phyloP scores from a whole-genome alignment of 2,888 invertebrate species.

The Aporophyla lueneburgensis region DNA sequence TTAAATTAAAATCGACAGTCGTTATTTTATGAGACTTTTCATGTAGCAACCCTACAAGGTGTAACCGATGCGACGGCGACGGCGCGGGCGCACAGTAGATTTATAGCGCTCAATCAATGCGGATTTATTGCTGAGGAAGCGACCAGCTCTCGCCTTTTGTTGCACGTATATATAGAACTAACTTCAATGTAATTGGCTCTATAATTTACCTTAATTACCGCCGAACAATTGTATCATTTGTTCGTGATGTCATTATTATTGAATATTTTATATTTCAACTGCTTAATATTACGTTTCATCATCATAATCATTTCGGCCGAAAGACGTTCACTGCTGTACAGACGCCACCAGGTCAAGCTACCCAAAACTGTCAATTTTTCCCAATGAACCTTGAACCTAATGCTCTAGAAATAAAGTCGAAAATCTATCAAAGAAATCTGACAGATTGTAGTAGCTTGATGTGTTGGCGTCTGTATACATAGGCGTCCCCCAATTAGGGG shows the following conservation, averaged over 20 bases:
- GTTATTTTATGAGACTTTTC: background rate
- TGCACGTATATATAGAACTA: conserved; percentile 81
- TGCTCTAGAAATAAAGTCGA: too few relatives aligned
- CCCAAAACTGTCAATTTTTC: too few relatives aligned
- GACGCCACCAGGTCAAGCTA: too few relatives aligned
- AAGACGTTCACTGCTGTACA: too few relatives aligned
- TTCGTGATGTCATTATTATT: conserved; percentile 55
- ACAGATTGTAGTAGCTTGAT: too few relatives aligned
- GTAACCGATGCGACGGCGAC: conserved; percentile 74
- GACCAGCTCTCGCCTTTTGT: conserved; percentile 83
- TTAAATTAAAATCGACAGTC: background rate
- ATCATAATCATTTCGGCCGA: too few relatives aligned
- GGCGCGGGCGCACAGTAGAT: conserved; percentile 84
- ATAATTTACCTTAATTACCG: conserved; percentile 72
- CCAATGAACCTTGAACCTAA: too few relatives aligned
- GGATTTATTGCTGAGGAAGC: conserved; percentile 90
- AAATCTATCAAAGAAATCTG: too few relatives aligned
- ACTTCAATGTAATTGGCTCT: conserved; percentile 83
- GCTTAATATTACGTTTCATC: background rate
- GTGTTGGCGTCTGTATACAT: too few relatives aligned
- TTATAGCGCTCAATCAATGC: conserved; percentile 90
- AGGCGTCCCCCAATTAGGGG: too few relatives aligned
- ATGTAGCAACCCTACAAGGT: conserved; percentile 49
- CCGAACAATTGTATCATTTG: conserved; percentile 41
- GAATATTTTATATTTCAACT: conserved; percentile 1